Percentiles rank a stretch among this genome's conserved stretches.
Conservation (phyloP, 2,888 invertebrate species). For the Ennomos erosarius region DNA sequence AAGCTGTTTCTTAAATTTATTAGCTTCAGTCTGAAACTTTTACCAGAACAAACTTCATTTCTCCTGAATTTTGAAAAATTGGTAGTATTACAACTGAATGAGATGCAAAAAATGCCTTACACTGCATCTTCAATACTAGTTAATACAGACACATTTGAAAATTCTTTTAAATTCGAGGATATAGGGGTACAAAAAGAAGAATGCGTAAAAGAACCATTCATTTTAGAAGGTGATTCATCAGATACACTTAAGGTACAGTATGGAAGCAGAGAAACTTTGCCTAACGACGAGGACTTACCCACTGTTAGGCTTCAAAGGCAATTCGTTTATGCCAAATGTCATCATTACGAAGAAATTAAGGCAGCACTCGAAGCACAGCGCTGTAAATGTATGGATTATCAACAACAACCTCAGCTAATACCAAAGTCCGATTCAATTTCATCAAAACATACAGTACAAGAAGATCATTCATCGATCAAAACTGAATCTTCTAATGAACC, state of each 20-base stretch:
- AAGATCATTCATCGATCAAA: slow-evolving; percentile 22
- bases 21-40: slow-evolving; percentile 69
- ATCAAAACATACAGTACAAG: slow-evolving; percentile 27
- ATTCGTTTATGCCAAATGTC: slow-evolving; percentile 74
- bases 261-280: slow-evolving; percentile 71
- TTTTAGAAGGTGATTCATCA: slow-evolving; percentile 63
- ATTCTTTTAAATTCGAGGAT: slow-evolving; percentile 60
- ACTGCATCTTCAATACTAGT: slow-evolving; percentile 55
- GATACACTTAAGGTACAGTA: slow-evolving; percentile 55
- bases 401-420: slow-evolving; percentile 13
- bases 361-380: slow-evolving; percentile 58
- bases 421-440: slow-evolving; percentile 13
- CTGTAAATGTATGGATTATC: slow-evolving; percentile 60
- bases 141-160: slow-evolving; percentile 51
- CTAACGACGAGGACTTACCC: slow-evolving; percentile 66
- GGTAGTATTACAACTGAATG: slow-evolving; percentile 73
- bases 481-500: slow-evolving; percentile 62
- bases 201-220: slow-evolving; percentile 67
- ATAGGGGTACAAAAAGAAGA: slow-evolving; percentile 30
- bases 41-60: slow-evolving; percentile 76
- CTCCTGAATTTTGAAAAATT: slow-evolving; percentile 74
- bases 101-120: slow-evolving; percentile 65
- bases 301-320: slow-evolving; percentile 63
- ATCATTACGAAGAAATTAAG: slow-evolving; percentile 68
- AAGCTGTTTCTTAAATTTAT: slow-evolving; percentile 74